Evolutionary conservation across 2,113 vertebrate species (phyloP).

Genomic region (Notechis scutatus): DNA sequence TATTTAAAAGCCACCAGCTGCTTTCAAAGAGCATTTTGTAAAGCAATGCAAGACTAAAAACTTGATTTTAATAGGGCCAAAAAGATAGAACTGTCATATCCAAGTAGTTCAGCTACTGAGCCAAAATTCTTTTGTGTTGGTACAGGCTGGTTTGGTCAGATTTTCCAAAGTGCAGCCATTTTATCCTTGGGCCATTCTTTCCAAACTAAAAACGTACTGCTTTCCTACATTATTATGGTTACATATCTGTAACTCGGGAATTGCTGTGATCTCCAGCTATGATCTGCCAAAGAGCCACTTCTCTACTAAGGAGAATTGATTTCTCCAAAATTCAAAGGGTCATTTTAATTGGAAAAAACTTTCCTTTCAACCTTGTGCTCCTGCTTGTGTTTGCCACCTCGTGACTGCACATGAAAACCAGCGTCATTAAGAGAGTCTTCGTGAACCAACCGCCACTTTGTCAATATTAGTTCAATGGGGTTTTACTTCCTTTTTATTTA

Average conservation of each 20-base stretch:
- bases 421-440: too few species aligned
- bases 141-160: background rate
- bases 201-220: background rate
- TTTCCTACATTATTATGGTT: background rate
- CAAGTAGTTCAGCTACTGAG: background rate
- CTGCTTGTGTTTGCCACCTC: background rate
- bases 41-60: background rate
- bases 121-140: background rate
- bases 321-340: background rate
- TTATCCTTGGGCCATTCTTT: background rate
- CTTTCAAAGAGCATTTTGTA: background rate
- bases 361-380: background rate
- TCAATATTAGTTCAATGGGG: background rate
- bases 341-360: background rate
- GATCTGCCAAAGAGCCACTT: background rate
- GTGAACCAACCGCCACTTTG: background rate
- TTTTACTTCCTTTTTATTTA: background rate
- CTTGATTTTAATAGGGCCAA: background rate
- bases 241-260: background rate
- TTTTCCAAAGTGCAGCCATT: background rate
- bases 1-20: background rate
- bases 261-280: background rate
- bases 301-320: background rate
- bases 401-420: background rate
- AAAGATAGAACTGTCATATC: background rate